These are phyloP conservation scores for Neodiprion virginianus DNA, from an alignment of 1,140 invertebrate genomes.

Conservation along the genomic window DNA sequence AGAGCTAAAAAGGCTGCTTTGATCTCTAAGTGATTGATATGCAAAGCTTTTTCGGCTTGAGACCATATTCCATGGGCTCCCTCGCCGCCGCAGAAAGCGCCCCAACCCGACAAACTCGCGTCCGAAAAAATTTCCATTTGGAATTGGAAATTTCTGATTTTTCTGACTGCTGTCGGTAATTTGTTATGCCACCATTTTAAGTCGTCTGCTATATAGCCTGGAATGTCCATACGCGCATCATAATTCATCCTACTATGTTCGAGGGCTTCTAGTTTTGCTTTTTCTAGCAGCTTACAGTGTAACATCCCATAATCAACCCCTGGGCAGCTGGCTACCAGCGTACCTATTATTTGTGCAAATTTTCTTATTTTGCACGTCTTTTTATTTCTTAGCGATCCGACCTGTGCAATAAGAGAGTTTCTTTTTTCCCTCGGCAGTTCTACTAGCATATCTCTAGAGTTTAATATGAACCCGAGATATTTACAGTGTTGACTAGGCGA, in stretches of 20 bases:
- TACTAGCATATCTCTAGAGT: background rate
- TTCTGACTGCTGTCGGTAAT: constrained; percentile 16
- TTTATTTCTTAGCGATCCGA: background rate
- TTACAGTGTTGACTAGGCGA: constrained; percentile 17
- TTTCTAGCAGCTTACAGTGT: constrained; percentile 28
- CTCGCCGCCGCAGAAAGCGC: constrained; percentile 30
- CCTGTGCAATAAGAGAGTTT: background rate
- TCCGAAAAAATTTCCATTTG: constrained; percentile 40
- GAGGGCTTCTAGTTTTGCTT: constrained; percentile 27
- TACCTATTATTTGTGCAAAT: constrained; percentile 25
- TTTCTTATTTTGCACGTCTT: constrained; percentile 26
- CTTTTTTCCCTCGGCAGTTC: constrained; percentile 11
- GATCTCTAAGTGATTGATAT: constrained; percentile 43
- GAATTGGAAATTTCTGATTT: constrained; percentile 21
- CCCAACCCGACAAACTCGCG: constrained; percentile 17
- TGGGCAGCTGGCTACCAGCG: constrained; percentile 24
- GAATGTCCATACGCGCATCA: background rate
- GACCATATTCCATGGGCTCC: constrained; percentile 33
- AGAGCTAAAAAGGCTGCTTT: constrained; percentile 36
- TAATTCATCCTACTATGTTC: constrained; percentile 17
- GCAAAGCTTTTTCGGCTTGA: constrained; percentile 23
- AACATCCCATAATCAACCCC: constrained; percentile 25
- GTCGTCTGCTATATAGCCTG: constrained; percentile 12
- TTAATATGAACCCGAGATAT: constrained; percentile 24
- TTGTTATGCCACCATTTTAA: constrained; percentile 35